phyloP scores from a whole-genome alignment of 2,797 vertebrate genomes.

The Sciurus vulgaris region DNA sequence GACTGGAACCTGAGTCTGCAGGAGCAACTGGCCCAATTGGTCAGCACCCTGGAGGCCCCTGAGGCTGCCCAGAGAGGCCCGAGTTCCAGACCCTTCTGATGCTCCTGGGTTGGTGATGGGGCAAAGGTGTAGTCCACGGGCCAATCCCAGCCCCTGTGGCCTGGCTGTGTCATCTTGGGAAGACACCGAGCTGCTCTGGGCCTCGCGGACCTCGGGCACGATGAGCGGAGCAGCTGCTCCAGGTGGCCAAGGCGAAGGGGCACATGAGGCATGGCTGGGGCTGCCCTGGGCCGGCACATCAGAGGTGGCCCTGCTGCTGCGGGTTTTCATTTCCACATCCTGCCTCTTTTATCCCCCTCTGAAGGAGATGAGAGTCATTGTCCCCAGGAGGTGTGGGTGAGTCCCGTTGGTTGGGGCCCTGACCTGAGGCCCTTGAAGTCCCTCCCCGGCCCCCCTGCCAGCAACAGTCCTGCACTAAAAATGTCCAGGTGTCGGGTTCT shows the following conservation, averaged over 20 bases:
- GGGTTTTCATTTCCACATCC: accelerated
- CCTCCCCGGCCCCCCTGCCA: neutral
- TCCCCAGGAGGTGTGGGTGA: neutral
- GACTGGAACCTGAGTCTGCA: neutral
- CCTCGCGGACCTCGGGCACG: accelerated
- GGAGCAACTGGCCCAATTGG: neutral
- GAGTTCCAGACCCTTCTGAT: neutral
- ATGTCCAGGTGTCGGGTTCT: neutral
- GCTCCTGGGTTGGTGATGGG: neutral
- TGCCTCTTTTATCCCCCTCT: neutral
- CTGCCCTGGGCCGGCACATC: accelerated
- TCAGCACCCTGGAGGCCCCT: accelerated
- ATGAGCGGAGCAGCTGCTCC: too few species aligned
- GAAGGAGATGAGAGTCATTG: too few species aligned
- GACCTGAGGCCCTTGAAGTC: neutral
- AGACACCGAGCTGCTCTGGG: neutral
- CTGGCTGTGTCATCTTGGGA: neutral
- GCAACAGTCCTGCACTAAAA: neutral
- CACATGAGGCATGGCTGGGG: accelerated
- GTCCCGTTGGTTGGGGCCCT: neutral
- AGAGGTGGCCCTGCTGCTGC: accelerated
- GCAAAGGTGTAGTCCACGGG: accelerated
- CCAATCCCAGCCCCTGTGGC: too few species aligned
- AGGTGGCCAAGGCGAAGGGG: too few species aligned
- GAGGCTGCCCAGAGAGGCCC: neutral